Base-by-base conservation (phyloP, 2,888 invertebrate genomes). In the Hypena proboscidalis region DNA sequence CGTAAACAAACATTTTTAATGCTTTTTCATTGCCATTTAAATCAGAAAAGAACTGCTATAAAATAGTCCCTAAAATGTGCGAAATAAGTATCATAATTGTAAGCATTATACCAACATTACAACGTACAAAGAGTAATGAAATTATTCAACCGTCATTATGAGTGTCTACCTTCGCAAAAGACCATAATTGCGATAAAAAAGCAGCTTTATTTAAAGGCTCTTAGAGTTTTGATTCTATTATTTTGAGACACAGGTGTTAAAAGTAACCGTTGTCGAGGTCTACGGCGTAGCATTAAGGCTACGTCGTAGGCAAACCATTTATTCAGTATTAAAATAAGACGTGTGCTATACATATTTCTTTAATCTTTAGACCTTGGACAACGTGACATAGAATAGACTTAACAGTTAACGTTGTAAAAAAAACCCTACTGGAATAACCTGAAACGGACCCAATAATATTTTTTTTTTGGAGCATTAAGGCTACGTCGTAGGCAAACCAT, bases 71-170 rank as follows among this genome's bases (percentile, higher is more conserved):
- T 66, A 59, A 46, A 40, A 26, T 35, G 8, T 38, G 14, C 34
- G 10, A 4, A 4, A 48, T 51, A 69, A 41, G 64, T 41, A 17
- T 34, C 46, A 65, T 51, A 59, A 57, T 64, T 55, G 56, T 44
- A 30, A 26, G 50, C 42, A 43, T 44, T 37, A 50, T 33, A 46
- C 31, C 52, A 55, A 70, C n/a, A 71, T 73, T 70, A 71, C 67
- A 71, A 68, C 64, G 67, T 63, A 58, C 61, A 64, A 67, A 66
- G 74, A 71, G 67, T 68, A 73, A 71, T 73, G 68, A 63, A 71
- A 70, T 68, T 66, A 70, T 73, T 72, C 68, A 64, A 66, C 64
- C 66, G 58, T 67, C 64, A 66, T 71, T 73, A 70, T 55, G 51
- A 45, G 65, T 67, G 71, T 62, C 57, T 68, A 58, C 66, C 57